Percentiles rank a stretch among this genome's conserved stretches.
phyloP scores from a whole-genome alignment of 2,113 vertebrate genomes.

The Oreotrochilus melanogaster region DNA sequence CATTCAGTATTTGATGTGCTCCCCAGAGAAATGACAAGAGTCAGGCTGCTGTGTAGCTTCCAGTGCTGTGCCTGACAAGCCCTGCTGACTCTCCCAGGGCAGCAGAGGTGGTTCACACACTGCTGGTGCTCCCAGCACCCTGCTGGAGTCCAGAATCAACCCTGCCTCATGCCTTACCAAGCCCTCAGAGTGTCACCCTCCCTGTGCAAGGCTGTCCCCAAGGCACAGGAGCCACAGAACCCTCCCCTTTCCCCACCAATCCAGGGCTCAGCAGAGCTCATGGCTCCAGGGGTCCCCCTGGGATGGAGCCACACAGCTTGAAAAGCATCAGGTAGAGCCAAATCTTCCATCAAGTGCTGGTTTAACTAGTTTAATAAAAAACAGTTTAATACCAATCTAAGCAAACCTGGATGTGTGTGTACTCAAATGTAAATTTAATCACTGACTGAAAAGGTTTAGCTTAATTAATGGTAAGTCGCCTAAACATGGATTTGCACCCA shows the following conservation, averaged over 20 bases:
- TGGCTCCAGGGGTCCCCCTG: neutral
- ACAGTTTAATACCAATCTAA: neutral
- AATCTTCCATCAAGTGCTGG: neutral
- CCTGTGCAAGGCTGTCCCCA: fast-evolving
- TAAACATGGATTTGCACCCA: neutral
- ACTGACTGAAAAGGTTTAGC: neutral
- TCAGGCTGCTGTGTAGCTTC: neutral
- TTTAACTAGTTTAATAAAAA: neutral
- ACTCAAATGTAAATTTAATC: neutral
- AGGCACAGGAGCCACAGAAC: neutral
- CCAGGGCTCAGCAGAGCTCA: neutral
- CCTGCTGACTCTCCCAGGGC: neutral
- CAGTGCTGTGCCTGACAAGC: neutral
- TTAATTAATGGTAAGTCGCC: neutral
- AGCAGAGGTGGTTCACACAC: fast-evolving
- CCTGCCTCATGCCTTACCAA: fast-evolving
- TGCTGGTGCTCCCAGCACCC: neutral
- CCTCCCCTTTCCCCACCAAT: neutral
- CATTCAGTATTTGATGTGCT: neutral
- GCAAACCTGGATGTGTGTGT: neutral
- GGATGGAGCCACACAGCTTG: neutral
- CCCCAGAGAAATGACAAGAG: neutral
- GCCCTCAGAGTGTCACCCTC: fast-evolving
- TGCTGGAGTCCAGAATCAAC: neutral
- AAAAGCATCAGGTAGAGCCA: neutral